Conservation (phyloP, 2,888 invertebrate species). For the Diarsia dahlii region DNA sequence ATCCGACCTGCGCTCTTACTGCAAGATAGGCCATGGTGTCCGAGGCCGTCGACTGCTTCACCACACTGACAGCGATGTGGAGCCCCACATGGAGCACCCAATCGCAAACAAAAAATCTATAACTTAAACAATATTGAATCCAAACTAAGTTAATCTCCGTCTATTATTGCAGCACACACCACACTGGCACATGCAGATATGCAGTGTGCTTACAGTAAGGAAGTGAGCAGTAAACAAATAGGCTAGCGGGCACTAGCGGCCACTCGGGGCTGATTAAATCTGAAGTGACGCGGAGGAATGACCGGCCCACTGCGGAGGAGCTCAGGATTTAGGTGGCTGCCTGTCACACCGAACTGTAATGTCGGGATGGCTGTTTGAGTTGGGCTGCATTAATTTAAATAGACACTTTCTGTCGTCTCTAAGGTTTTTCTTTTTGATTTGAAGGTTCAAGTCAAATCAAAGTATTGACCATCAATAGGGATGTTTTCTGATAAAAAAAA, state of each 20-base stretch:
- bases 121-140: background rate
- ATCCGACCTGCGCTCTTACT: too few species aligned
- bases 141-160: background rate
- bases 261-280: constrained; percentile 80
- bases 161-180: background rate
- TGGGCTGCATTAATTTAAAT: too few species aligned
- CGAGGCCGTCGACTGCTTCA: too few species aligned
- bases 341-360: constrained; percentile 53
- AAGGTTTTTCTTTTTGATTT: background rate
- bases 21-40: too few species aligned
- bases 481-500: too few species aligned
- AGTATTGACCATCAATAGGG: background rate
- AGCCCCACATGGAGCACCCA: too few species aligned
- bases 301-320: constrained; percentile 72
- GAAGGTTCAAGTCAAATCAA: background rate
- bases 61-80: too few species aligned
- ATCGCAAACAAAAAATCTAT: too few species aligned
- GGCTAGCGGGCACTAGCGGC: constrained; percentile 59
- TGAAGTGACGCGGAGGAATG: constrained; percentile 83
- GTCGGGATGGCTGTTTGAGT: background rate
- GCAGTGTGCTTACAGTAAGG: constrained; percentile 43
- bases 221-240: constrained; percentile 63
- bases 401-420: background rate
- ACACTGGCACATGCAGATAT: constrained; percentile 14
- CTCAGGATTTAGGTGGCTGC: constrained; percentile 62